Evolutionary conservation across 2,797 vertebrate genomes (phyloP).

Genomic region (Carapus acus): DNA sequence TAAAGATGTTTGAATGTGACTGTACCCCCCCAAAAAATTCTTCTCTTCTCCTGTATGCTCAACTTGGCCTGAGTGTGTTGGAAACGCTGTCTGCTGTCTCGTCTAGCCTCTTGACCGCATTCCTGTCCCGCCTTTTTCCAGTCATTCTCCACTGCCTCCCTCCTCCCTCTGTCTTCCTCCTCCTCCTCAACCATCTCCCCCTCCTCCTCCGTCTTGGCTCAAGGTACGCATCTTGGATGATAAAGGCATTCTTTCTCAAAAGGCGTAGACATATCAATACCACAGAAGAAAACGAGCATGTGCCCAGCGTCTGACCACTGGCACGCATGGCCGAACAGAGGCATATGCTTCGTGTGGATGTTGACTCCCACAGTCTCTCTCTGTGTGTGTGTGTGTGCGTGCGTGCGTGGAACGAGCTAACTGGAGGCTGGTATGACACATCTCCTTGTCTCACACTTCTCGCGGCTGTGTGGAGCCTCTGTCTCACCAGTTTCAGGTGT

Average conservation of each 20-base stretch:
- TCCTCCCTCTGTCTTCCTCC: conserved; percentile 23
- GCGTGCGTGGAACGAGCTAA: conserved; percentile 44
- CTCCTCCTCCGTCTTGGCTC: conserved; percentile 25
- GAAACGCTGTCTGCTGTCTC: conserved; percentile 68
- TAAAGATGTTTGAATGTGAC: too few relatives aligned
- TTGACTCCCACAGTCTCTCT: conserved; percentile 11
- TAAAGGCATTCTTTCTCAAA: conserved; percentile 27
- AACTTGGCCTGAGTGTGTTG: conserved; percentile 41
- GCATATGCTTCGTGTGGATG: conserved; percentile 26
- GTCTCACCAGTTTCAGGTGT: conserved; percentile 50
- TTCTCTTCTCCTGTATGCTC: conserved; percentile 33
- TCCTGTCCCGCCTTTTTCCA: conserved; percentile 45
- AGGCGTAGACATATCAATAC: conserved; percentile 28
- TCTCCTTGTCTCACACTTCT: conserved; percentile 57
- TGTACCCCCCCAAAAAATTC: conserved; percentile 23
- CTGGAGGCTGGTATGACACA: conserved; percentile 53
- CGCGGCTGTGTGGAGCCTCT: conserved; percentile 42
- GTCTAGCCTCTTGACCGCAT: conserved; percentile 60
- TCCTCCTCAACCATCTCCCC: conserved; percentile 32
- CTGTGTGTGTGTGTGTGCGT: neutral
- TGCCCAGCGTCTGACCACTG: conserved; percentile 24
- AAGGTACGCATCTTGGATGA: conserved; percentile 32
- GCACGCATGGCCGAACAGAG: conserved; percentile 1
- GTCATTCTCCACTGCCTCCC: conserved; percentile 7
- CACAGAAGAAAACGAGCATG: conserved; percentile 30